A percentile compares a stretch with the other conserved stretches of the same genome.
Conservation (phyloP, 2,113 vertebrate genomes). For the Pelecanoides urinatrix region DNA sequence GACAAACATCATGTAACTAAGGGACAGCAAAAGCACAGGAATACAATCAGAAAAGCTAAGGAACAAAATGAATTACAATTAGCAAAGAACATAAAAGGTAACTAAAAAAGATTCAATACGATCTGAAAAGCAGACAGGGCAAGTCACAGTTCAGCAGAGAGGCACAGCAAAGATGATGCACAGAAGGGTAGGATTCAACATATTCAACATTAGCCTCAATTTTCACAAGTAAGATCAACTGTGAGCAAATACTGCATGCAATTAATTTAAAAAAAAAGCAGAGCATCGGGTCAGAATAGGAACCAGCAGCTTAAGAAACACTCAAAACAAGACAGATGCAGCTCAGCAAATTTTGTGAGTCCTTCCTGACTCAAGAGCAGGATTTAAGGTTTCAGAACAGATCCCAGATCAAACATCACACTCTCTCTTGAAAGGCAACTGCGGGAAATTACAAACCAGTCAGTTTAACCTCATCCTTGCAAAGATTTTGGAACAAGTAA, state of each 20-base stretch:
- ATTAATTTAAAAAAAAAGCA: neutral
- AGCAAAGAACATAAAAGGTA: neutral
- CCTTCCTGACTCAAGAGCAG: neutral
- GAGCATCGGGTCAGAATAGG: neutral
- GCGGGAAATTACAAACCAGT: neutral
- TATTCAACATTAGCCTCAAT: neutral
- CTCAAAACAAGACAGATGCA: neutral
- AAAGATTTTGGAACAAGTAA: neutral
- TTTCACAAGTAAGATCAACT: neutral
- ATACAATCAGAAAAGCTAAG: neutral
- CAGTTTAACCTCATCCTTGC: neutral
- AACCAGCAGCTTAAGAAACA: neutral
- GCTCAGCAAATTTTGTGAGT: neutral
- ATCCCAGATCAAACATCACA: neutral
- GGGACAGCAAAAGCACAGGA: neutral
- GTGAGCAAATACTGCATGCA: neutral
- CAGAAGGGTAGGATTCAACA: neutral
- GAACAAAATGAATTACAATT: neutral
- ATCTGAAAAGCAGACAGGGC: neutral
- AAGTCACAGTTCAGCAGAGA: neutral
- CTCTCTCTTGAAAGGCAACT: neutral
- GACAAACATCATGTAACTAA: neutral
- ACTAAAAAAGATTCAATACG: neutral
- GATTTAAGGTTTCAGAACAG: neutral
- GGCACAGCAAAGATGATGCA: neutral